Evolutionary conservation across 2,797 vertebrate genomes (phyloP).

Genomic region (Cyprinella venusta): DNA sequence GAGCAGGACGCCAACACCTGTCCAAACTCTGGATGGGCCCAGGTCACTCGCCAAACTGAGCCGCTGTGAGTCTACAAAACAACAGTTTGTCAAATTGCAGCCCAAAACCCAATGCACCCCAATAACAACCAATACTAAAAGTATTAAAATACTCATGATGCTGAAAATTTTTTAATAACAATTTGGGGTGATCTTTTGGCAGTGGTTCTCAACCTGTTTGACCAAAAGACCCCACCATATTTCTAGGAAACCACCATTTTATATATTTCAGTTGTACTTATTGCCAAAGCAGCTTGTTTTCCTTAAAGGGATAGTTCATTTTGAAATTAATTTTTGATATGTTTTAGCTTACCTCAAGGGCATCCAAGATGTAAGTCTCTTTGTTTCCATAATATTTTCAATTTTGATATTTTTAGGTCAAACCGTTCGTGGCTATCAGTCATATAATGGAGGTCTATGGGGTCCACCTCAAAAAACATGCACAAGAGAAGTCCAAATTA

Average conservation of each 20-base stretch:
- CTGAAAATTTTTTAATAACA: neutral
- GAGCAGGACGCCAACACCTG: slow-evolving; percentile 97
- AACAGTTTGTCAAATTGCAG: neutral
- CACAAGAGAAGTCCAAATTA: too few relatives aligned
- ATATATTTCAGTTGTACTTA: neutral
- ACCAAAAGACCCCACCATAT: neutral
- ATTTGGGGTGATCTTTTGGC: neutral
- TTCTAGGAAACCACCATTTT: neutral
- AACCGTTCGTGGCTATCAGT: too few relatives aligned
- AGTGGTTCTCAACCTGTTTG: neutral
- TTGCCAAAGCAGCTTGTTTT: neutral
- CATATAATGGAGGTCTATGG: too few relatives aligned
- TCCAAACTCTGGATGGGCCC: slow-evolving; percentile 98
- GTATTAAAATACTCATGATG: neutral
- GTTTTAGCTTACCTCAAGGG: too few relatives aligned
- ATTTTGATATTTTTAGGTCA: too few relatives aligned
- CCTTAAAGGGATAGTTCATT: too few relatives aligned
- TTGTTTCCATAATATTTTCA: too few relatives aligned
- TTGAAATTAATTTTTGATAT: too few relatives aligned
- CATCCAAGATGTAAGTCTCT: too few relatives aligned
- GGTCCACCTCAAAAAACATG: too few relatives aligned
- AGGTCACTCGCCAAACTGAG: slow-evolving; percentile 97
- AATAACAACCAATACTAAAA: neutral
- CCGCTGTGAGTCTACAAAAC: slow-evolving; percentile 90
- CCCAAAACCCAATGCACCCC: neutral